A percentile compares a stretch with the other conserved stretches of the same genome.
phyloP scores from a whole-genome alignment of 2,113 vertebrate genomes.

The Conger conger region DNA sequence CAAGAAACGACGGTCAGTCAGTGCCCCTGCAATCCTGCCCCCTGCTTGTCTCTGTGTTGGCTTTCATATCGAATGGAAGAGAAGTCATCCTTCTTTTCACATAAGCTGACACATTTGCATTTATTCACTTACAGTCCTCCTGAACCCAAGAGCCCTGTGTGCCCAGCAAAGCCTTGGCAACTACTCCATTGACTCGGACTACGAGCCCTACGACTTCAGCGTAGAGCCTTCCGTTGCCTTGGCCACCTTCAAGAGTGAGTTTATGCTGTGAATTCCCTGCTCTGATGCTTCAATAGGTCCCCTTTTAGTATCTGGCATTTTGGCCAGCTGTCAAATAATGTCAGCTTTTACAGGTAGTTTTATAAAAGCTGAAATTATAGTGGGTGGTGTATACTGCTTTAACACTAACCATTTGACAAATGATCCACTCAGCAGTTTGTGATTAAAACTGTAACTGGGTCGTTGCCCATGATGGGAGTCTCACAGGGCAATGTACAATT shows the following conservation, averaged over 20 bases:
- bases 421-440: too few species aligned
- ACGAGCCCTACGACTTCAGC: constrained; percentile 34
- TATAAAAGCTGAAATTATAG: too few species aligned
- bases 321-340: too few species aligned
- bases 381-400: too few species aligned
- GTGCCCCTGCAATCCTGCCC: neutral
- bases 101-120: neutral
- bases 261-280: too few species aligned
- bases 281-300: neutral
- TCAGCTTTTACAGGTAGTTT: too few species aligned
- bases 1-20: constrained; percentile 8
- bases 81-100: neutral
- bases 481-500: too few species aligned
- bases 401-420: too few species aligned
- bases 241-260: constrained; percentile 25
- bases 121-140: neutral
- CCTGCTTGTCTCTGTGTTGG: neutral
- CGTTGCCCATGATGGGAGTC: too few species aligned
- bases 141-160: neutral
- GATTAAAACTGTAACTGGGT: too few species aligned
- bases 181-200: constrained; percentile 35
- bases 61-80: neutral
- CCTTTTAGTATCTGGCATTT: too few species aligned
- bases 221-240: constrained; percentile 14
- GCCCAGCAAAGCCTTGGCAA: constrained; percentile 6